Percentiles rank a stretch among this genome's conserved stretches.
Evolutionary conservation across 2,888 invertebrate species (phyloP).

Genomic region (Hydrotaea diabolus): DNA sequence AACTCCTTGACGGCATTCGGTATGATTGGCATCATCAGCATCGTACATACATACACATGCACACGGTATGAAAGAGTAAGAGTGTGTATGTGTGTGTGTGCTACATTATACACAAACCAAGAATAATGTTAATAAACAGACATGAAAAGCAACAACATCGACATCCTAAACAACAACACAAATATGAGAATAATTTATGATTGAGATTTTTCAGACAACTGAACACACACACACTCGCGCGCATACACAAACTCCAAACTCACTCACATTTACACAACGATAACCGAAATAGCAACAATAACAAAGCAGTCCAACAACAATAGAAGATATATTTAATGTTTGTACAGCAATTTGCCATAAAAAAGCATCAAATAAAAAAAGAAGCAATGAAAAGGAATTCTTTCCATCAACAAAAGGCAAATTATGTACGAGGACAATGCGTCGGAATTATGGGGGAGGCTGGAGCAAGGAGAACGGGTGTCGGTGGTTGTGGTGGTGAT

Average conservation of each 20-base stretch:
- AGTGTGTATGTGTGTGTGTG: conserved; percentile 4
- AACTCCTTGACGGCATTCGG: background rate
- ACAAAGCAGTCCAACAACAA: background rate
- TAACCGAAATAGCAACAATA: background rate
- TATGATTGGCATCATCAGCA: background rate
- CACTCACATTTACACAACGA: too few species aligned
- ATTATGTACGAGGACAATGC: background rate
- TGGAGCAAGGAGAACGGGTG: background rate
- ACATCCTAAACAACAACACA: conserved; percentile 29
- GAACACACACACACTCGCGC: conserved; percentile 24
- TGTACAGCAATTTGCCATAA: conserved; percentile 45
- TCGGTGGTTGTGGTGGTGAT: background rate
- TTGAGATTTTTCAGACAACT: conserved; percentile 59
- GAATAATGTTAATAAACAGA: conserved; percentile 60
- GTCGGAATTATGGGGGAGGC: background rate
- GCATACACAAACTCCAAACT: conserved; percentile 9
- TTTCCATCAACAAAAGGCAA: conserved; percentile 3
- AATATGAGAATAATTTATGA: conserved; percentile 55
- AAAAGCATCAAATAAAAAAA: background rate
- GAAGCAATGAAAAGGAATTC: background rate
- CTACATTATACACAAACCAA: conserved; percentile 3
- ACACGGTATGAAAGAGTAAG: background rate
- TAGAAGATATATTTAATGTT: conserved; percentile 49
- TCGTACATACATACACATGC: too few species aligned
- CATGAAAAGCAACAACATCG: background rate